Base-by-base conservation (phyloP, 2,888 invertebrate species). In the Diplolepis rosae region DNA sequence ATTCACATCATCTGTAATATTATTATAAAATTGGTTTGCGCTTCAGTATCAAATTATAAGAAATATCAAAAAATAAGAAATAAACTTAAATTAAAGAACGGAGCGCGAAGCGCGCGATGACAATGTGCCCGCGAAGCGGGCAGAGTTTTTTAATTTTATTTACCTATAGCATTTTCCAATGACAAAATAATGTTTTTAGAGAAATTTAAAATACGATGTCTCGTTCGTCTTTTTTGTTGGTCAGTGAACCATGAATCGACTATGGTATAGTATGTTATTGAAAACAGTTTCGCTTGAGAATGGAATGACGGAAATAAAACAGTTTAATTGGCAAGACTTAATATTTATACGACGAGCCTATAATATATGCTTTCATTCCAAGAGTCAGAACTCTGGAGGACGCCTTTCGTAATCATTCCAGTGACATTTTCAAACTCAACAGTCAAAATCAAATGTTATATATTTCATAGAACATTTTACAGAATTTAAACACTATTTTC, bases 161-260 rank as follows among this genome's bases (percentile, higher is more conserved):
- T 7, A 30, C 30, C n/a, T n/a, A n/a, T n/a, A n/a, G n/a, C n/a
- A 52, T 28, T 52, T 13, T 30, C 15, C 5, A 30, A 28, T 15
- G n/a, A 30, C 24, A 52, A 52, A 6, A 30, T 30, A 52, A 52
- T 52, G 18, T 5, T 56, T 22, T 56, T 22, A 32, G 22, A 11
- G 24, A 22, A 35, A 56, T 32, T 56, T 56, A 1, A 15, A 22
- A 30, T 1, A 15, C 30, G 7, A 28, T n/a, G 30, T 32, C 27
- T 27, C 27, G 13, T n/a, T 52, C 13, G 9, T 56, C 35, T 22
- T 32, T 32, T 56, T 56, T 11, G 18, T 22, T 56, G 56, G 32
- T 35, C 35, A 56, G 22, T 52, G 51, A 52, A 52, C 51, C 56
- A 56, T 35, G 32, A 56, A 35, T 56, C 32, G 18, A 32, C 32